phyloP scores from a whole-genome alignment of 1,140 invertebrate species.

The Aphelenchoides avenae region DNA sequence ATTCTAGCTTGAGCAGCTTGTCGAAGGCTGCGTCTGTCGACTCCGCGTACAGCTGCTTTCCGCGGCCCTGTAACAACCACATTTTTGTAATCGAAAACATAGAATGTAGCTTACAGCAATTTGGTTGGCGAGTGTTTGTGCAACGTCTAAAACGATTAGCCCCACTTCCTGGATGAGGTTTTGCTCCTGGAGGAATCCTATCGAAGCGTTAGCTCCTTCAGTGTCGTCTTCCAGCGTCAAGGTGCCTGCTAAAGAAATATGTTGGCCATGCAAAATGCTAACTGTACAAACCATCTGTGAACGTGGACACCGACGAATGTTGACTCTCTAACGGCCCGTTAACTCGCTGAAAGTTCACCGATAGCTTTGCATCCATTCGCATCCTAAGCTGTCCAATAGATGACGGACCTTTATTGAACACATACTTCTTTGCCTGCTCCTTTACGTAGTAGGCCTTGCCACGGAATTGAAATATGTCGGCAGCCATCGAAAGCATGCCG shows the following conservation, averaged over 20 bases:
- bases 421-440: constrained; percentile 32
- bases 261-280: no score
- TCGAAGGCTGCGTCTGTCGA: constrained; percentile 74
- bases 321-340: constrained; percentile 20
- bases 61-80: constrained; percentile 11
- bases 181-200: constrained; percentile 39
- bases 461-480: constrained; percentile 44
- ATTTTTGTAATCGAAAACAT: constrained; percentile 2
- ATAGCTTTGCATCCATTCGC: constrained; percentile 4
- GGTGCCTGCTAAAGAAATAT: constrained; percentile 2
- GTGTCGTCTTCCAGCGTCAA: neutral
- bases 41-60: constrained; percentile 49
- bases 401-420: neutral
- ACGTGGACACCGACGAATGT: constrained; percentile 27
- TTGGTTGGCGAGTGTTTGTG: constrained; percentile 77
- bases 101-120: constrained; percentile 64
- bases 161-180: constrained; percentile 85
- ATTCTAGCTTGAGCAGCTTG: constrained; percentile 75
- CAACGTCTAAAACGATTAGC: constrained; percentile 76
- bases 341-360: constrained; percentile 14
- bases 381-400: neutral
- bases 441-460: constrained; percentile 26
- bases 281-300: constrained; percentile 1
- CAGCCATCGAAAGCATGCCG: constrained; percentile 42
- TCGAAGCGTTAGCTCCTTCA: constrained; percentile 5